These are phyloP conservation scores for Carlito syrichta DNA, from an alignment of 2,113 vertebrate genomes.

Conservation along the genomic window DNA sequence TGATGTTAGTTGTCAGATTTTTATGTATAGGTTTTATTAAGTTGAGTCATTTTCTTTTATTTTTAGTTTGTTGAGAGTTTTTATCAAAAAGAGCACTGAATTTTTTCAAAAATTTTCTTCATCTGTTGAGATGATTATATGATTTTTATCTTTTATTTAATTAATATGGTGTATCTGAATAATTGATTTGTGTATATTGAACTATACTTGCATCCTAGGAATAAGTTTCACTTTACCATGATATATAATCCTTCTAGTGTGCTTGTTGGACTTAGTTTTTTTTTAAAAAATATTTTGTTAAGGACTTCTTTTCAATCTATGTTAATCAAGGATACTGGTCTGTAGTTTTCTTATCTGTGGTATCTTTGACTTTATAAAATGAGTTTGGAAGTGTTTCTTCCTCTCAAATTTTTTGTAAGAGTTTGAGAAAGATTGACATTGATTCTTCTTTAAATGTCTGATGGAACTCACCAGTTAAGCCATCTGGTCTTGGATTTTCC, in stretches of 20 bases:
- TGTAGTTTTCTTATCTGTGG: not conserved
- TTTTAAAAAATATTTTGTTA: not conserved
- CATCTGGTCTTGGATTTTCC: not conserved
- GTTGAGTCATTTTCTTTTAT: not conserved
- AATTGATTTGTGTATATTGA: not conserved
- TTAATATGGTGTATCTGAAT: not conserved
- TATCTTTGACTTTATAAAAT: not conserved
- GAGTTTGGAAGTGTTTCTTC: not conserved
- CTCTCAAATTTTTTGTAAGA: not conserved
- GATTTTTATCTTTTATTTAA: not conserved
- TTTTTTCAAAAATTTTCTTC: not conserved
- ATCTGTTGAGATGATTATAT: not conserved
- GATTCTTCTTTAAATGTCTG: not conserved
- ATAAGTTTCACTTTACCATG: too few species aligned
- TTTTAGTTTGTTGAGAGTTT: not conserved
- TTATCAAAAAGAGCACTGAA: not conserved
- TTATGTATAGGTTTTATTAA: not conserved
- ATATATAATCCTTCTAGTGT: not conserved
- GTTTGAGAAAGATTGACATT: not conserved
- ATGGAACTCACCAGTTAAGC: not conserved
- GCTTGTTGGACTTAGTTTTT: too few species aligned
- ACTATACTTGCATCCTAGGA: not conserved
- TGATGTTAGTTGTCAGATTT: not conserved
- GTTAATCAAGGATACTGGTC: not conserved
- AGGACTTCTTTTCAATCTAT: not conserved